Evolutionary conservation across 2,888 invertebrate species (phyloP).

Genomic region (Tenthredo notha): DNA sequence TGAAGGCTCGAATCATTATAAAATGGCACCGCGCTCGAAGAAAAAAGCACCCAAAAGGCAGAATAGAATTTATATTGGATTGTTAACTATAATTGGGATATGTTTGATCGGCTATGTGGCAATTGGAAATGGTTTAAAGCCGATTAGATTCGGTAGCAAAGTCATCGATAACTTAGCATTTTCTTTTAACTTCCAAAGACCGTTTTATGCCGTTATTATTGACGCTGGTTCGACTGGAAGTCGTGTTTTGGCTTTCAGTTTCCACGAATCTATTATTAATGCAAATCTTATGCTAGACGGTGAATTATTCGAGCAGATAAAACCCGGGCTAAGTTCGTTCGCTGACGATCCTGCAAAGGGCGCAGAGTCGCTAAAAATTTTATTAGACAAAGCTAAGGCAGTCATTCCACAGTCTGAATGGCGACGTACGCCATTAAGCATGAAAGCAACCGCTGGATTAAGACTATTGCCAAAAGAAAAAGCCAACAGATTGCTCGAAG

Average conservation of each 20-base stretch:
- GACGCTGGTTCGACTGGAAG: constrained; percentile 97
- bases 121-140: constrained; percentile 69
- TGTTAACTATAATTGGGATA: constrained; percentile 63
- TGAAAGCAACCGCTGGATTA: constrained; percentile 96
- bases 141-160: constrained; percentile 70
- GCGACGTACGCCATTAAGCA: constrained; percentile 88
- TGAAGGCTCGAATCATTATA: constrained; percentile 59
- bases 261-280: constrained; percentile 84
- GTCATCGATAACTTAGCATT: constrained; percentile 87
- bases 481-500: constrained; percentile 85
- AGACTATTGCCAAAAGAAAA: constrained; percentile 85
- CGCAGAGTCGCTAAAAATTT: constrained; percentile 85
- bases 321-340: constrained; percentile 95
- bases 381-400: constrained; percentile 88
- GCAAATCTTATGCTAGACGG: constrained; percentile 89
- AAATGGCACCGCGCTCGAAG: constrained; percentile 64
- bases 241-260: constrained; percentile 90
- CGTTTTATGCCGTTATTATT: constrained; percentile 91
- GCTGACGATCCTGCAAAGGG: constrained; percentile 90
- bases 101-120: constrained; percentile 72
- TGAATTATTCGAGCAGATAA: constrained; percentile 90
- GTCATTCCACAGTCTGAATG: constrained; percentile 89
- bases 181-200: constrained; percentile 85
- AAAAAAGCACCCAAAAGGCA: constrained; percentile 58
- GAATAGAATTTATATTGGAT: constrained; percentile 64